Conservation (phyloP, 2,888 invertebrate genomes). For the Drosophila yooni region DNA sequence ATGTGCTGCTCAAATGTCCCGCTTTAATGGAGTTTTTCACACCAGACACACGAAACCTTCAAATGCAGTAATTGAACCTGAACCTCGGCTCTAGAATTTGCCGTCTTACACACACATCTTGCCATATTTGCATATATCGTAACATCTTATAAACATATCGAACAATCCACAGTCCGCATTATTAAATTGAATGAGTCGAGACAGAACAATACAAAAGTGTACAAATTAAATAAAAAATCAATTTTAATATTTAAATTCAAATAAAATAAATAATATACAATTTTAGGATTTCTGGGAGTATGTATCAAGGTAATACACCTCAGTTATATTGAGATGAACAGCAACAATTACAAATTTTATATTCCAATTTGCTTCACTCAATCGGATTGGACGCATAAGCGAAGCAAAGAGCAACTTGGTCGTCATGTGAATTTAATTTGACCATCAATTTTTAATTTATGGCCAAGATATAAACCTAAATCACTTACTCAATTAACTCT, state of each 20-base stretch:
- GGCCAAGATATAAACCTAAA: background rate
- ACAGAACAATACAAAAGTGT: background rate
- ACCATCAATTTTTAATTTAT: background rate
- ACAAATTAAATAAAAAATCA: background rate
- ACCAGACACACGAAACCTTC: constrained; percentile 43
- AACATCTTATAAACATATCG: background rate
- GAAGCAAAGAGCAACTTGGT: background rate
- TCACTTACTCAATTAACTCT: background rate
- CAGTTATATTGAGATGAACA: no score
- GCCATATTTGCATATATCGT: background rate
- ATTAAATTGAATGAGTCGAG: background rate
- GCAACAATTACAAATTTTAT: background rate
- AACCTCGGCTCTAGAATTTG: constrained; percentile 16
- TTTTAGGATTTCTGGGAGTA: background rate
- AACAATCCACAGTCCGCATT: background rate
- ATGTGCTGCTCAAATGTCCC: constrained; percentile 47
- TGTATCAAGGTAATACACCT: background rate
- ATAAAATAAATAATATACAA: background rate
- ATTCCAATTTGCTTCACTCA: background rate
- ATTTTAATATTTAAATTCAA: background rate
- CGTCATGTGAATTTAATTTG: background rate
- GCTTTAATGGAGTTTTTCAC: constrained; percentile 23
- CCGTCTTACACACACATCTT: background rate
- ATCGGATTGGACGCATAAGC: background rate
- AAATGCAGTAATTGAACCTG: constrained; percentile 23